Evolutionary conservation across 2,888 invertebrate species (phyloP), one percentile per base, ranked within the genome.

Genomic region (Drosophila subquinaria): DNA sequence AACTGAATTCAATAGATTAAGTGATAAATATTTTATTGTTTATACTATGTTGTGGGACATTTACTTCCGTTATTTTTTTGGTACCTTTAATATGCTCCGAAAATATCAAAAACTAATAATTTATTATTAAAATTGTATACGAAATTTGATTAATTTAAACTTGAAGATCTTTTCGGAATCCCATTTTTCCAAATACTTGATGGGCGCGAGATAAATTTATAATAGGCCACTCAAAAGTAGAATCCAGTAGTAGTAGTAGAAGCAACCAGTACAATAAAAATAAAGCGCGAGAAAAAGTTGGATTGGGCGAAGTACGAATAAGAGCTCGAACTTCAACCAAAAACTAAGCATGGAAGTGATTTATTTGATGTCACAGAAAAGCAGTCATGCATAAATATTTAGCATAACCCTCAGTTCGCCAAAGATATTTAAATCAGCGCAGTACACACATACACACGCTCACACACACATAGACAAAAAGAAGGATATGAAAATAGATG

Each of bases 321-420:
- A 47, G 27, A 63, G 61, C 60, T 57, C 50, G 27, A 36, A 36
- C 43, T 64, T 33, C 40, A 59, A 66, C 53, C 61, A 57, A 79
- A 69, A 82, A 88, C 88, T 81, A 87, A 65, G 53, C 65, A 62
- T 76, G 66, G 76, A 88, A 85, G 88, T 88, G 86, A 86, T 89
- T 89, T 86, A 86, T 89, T 89, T 86, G 79, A 89, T 89, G 86
- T 89, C 86, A 89, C 88, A 88, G 86, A 88, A 89, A 86, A 74
- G 86, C 78, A 88, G 82, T 82, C 88, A 89, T 89, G 88, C 86
- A 89, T 82, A 86, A 88, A 89, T 89, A 86, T 85, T 89, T 85
- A 89, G 89, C 88, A 85, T 89, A 85, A 79, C 89, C 84, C 79
- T 73, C 79, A 79, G 73, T 71, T 75, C 64, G 76, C 73, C 70